Evolutionary conservation across 92 coral and sea anemone genomes (phyloP).

Genomic region (Palythoa grandis): DNA sequence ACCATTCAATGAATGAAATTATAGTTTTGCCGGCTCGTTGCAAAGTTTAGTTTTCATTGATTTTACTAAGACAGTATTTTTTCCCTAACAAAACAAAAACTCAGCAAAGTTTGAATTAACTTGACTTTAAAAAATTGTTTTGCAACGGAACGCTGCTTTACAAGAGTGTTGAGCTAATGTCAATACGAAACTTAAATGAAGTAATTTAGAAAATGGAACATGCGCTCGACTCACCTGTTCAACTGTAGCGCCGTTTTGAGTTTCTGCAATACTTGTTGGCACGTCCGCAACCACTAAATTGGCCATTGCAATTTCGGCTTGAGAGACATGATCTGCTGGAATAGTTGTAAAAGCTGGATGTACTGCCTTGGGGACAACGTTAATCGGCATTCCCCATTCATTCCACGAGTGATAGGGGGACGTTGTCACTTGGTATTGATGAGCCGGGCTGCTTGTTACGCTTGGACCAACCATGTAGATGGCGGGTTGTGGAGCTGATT

Average conservation of each 20-base stretch:
- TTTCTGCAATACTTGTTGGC: conserved; percentile 41
- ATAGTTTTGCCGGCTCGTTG: too few relatives aligned
- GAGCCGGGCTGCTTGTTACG: conserved; percentile 25
- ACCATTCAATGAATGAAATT: too few relatives aligned
- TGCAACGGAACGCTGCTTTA: too few relatives aligned
- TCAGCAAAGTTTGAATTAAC: too few relatives aligned
- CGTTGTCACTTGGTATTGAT: conserved; percentile 30
- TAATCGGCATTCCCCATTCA: conserved; percentile 47
- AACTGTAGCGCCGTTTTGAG: conserved; percentile 36
- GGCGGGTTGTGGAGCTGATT: conserved; percentile 42
- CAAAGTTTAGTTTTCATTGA: too few relatives aligned
- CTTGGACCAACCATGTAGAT: conserved; percentile 38
- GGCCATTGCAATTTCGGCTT: conserved; percentile 39
- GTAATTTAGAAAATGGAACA: not conserved
- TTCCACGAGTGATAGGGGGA: conserved; percentile 43
- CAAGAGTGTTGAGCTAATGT: too few relatives aligned
- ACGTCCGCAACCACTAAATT: conserved; percentile 38
- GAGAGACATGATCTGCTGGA: conserved; percentile 27
- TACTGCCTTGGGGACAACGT: conserved; percentile 34
- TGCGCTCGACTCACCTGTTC: conserved; percentile 22
- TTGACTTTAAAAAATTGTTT: too few relatives aligned
- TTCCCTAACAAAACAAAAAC: too few relatives aligned
- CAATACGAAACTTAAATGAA: not conserved
- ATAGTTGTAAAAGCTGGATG: conserved; percentile 40
- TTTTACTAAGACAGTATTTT: too few relatives aligned